These are phyloP conservation scores for Oriolus oriolus DNA, from an alignment of 2,113 vertebrate genomes.

Conservation along the genomic window DNA sequence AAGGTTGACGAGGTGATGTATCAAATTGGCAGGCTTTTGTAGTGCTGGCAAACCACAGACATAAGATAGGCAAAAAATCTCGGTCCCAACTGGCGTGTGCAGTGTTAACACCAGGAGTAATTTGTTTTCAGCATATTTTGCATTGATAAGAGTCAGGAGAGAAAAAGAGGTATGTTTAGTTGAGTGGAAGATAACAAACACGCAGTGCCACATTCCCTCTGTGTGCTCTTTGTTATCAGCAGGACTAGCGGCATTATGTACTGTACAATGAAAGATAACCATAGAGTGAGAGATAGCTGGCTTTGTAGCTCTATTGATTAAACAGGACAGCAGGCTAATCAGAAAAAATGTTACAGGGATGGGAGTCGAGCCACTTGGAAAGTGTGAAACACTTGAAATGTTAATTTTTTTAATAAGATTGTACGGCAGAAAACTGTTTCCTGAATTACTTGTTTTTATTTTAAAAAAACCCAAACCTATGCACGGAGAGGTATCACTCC, in stretches of 20 bases:
- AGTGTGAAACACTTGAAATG: constrained; percentile 29
- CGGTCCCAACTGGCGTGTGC: not conserved
- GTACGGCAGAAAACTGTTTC: not conserved
- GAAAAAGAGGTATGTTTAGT: constrained; percentile 49
- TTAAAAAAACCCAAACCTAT: not conserved
- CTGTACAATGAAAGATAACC: constrained; percentile 66
- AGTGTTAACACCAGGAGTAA: constrained; percentile 16
- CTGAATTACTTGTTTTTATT: not conserved
- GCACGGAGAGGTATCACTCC: not conserved
- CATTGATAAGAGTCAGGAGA: constrained; percentile 45
- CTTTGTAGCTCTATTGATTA: constrained; percentile 65
- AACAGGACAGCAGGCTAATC: constrained; percentile 62
- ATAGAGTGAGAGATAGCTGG: constrained; percentile 52
- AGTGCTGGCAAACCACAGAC: not conserved
- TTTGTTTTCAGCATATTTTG: constrained; percentile 41
- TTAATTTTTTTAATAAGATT: constrained; percentile 26
- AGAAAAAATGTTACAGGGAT: constrained; percentile 32
- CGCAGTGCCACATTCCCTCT: constrained; percentile 42
- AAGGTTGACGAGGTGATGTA: not conserved
- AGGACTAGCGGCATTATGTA: constrained; percentile 46
- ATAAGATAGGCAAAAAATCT: not conserved
- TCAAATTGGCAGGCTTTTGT: not conserved
- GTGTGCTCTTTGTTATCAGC: constrained; percentile 62
- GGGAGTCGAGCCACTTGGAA: constrained; percentile 3
- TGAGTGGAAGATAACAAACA: constrained; percentile 60